phyloP scores from a whole-genome alignment of 53 echinoderm and acorn worm species.

The Luidia sarsii region DNA sequence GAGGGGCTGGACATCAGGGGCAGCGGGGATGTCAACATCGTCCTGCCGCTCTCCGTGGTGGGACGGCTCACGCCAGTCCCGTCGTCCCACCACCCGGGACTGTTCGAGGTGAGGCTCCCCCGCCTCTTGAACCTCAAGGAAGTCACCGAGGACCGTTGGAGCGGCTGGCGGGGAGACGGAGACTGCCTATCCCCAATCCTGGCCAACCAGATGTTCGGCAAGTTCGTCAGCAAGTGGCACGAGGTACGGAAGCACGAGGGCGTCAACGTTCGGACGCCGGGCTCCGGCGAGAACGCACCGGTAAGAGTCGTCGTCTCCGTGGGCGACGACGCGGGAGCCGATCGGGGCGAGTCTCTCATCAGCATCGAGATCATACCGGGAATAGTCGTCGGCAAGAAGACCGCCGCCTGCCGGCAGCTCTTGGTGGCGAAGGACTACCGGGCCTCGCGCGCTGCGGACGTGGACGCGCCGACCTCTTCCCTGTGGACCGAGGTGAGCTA shows the following conservation, averaged over 20 bases:
- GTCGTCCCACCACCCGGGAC: conserved; percentile 11
- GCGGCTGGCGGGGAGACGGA: conserved; percentile 32
- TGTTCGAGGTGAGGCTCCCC: conserved; percentile 19
- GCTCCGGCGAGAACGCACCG: not conserved
- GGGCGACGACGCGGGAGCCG: not conserved
- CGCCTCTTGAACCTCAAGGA: conserved; percentile 34
- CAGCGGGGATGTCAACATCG: conserved; percentile 18
- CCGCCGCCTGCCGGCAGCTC: conserved; percentile 2
- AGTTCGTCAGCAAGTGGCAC: conserved; percentile 45
- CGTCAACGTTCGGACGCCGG: not conserved
- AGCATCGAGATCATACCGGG: conserved; percentile 34
- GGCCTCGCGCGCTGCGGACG: not conserved
- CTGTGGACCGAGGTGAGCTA: conserved; percentile 29
- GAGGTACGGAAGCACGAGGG: conserved; percentile 18
- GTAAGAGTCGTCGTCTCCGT: conserved; percentile 17
- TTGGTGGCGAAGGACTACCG: conserved; percentile 38
- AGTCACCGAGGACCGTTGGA: conserved; percentile 44
- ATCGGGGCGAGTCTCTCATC: not conserved
- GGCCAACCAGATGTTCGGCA: conserved; percentile 49
- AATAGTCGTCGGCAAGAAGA: conserved; percentile 29
- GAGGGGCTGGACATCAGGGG: conserved; percentile 11
- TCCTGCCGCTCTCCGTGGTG: conserved; percentile 44
- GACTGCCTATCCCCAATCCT: conserved; percentile 20
- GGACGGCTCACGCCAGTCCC: conserved; percentile 5
- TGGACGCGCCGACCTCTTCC: no score